Evolutionary conservation across 35 echinoderm and acorn worm genomes (phyloP).

Genomic region (Diadema setosum): DNA sequence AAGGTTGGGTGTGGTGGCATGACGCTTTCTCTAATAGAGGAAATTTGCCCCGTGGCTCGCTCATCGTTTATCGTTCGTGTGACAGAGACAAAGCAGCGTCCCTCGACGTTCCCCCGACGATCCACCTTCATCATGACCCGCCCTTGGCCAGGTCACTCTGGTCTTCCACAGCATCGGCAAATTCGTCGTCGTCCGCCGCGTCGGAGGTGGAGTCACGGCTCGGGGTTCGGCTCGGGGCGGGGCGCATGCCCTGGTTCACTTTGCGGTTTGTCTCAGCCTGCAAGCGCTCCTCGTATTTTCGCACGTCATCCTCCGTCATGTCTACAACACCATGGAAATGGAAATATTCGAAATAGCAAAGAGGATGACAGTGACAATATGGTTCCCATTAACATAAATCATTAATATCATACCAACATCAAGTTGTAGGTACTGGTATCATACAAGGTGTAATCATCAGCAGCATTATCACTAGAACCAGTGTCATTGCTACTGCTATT

Average conservation of each 20-base stretch:
- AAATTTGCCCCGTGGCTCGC: too few species aligned
- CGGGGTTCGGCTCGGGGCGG: slow-evolving; percentile 26
- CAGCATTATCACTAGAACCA: not conserved
- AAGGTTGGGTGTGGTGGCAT: too few species aligned
- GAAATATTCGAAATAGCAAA: not conserved
- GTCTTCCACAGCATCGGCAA: slow-evolving; percentile 59
- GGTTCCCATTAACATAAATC: not conserved
- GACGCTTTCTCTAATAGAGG: too few species aligned
- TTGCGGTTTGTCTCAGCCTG: slow-evolving; percentile 86
- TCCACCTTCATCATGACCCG: slow-evolving; percentile 44
- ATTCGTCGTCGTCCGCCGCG: slow-evolving; percentile 27
- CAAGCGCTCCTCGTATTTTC: slow-evolving; percentile 70
- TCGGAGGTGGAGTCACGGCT: slow-evolving; percentile 19
- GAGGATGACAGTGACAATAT: not conserved
- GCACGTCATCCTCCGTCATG: slow-evolving; percentile 83
- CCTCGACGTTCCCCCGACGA: too few species aligned
- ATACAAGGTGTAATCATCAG: too few species aligned
- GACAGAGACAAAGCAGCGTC: too few species aligned
- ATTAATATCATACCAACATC: not conserved
- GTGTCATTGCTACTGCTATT: not conserved
- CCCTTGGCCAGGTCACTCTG: slow-evolving; percentile 53
- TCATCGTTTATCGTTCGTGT: too few species aligned
- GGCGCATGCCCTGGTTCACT: slow-evolving; percentile 60
- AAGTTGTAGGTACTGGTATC: too few species aligned
- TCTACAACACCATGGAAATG: slow-evolving; percentile 35